Base-by-base conservation (phyloP, 2,888 invertebrate genomes). In the Ecliptopera silaceata region DNA sequence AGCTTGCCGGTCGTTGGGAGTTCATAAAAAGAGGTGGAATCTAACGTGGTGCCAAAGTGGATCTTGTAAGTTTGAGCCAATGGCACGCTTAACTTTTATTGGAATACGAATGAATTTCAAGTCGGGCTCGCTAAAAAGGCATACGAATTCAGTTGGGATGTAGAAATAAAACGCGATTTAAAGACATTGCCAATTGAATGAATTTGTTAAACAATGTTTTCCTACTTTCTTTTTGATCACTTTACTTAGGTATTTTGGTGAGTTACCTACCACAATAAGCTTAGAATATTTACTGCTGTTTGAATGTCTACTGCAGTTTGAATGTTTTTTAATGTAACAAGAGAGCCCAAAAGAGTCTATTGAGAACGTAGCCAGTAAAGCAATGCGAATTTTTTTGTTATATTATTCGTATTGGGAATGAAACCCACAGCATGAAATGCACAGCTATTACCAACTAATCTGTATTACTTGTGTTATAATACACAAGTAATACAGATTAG, bases 21-120 rank as follows among this genome's bases (percentile, higher is more conserved):
- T 56, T 58, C 64, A 57, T 61, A 62, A 54, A 59, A 54, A 56
- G 61, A 55, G 69, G 65, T 55, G 46, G 57, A 61, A 62, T 60
- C 48, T 52, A 42, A 56, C 60, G 56, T 56, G 66, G 66, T 68
- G 62, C 62, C 68, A 71, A 75, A 69, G 70, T 64, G 68, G 69
- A 59, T 64, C 68, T 61, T 48, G 52, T 58, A 71, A 70, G 68
- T 72, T 69, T 64, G 42, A 59, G 55, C 60, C 52, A 61, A 59
- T 59, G 59, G 49, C 48, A 51, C 63, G 56, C 57, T 59, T 59
- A 52, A 59, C 59, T 59, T 59, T 59, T 59, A 59, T 59, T 55
- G 49, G 53, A 38, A 54, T 59, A 38, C 50, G 59, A 54, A 59
- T 59, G 59, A 55, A 59, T 59, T 59, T 59, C 50, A 50, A 54